phyloP scores from a whole-genome alignment of 2,888 invertebrate genomes.

The Phyto melanocephala region DNA sequence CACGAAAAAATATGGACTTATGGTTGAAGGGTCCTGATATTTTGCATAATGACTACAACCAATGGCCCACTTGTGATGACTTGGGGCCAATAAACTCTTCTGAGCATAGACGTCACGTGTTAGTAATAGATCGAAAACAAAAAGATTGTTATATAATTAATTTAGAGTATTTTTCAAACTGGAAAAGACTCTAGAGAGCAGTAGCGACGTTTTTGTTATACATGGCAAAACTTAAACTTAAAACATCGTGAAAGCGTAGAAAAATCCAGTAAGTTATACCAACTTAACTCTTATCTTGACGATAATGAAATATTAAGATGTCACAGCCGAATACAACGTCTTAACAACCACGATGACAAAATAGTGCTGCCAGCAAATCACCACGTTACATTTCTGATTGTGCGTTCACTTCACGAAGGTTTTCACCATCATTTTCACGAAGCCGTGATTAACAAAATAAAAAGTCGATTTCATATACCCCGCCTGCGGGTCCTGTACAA shows the following conservation, averaged over 20 bases:
- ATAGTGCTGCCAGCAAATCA: neutral
- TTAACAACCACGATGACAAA: constrained; percentile 51
- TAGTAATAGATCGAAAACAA: neutral
- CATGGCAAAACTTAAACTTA: constrained; percentile 39
- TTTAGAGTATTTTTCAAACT: constrained; percentile 51
- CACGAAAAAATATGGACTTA: neutral
- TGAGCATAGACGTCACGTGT: neutral
- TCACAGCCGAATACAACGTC: constrained; percentile 33
- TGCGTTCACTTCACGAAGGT: constrained; percentile 50
- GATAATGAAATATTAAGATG: constrained; percentile 36
- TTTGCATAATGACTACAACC: neutral
- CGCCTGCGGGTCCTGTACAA: constrained; percentile 24
- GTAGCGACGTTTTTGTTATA: constrained; percentile 41
- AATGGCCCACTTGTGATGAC: constrained; percentile 36
- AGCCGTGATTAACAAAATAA: constrained; percentile 50
- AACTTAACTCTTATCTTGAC: constrained; percentile 55
- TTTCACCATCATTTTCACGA: constrained; percentile 51
- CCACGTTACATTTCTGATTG: constrained; percentile 37
- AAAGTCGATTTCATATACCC: constrained; percentile 53
- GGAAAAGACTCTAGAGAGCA: constrained; percentile 50
- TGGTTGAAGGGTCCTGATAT: constrained; percentile 55
- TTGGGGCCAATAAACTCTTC: neutral
- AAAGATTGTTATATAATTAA: neutral
- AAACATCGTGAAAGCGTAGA: constrained; percentile 34
- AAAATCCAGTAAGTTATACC: constrained; percentile 39